These are phyloP conservation scores for Lycocerus yunnanus DNA, from an alignment of 2,888 invertebrate species.

Conservation along the genomic window DNA sequence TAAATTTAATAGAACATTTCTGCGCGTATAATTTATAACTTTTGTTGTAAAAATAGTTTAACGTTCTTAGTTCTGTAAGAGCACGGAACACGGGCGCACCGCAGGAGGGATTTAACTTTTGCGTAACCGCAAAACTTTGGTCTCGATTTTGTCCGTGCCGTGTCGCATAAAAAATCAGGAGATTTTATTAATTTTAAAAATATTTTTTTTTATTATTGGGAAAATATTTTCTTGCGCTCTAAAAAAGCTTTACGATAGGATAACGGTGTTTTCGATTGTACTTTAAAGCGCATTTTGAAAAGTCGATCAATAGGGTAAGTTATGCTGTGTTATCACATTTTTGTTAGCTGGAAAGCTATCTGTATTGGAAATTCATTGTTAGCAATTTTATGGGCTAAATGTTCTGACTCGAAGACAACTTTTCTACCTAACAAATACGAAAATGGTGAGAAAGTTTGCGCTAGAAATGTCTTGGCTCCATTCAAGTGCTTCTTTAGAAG, in stretches of 20 bases:
- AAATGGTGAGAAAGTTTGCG: neutral
- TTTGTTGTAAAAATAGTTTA: neutral
- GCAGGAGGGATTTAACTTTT: neutral
- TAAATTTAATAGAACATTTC: neutral
- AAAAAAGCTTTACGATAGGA: neutral
- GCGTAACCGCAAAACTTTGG: neutral
- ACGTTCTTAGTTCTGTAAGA: neutral
- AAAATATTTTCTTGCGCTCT: neutral
- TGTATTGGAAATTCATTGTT: conserved; percentile 1
- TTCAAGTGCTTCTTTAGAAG: neutral
- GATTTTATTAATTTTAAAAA: neutral
- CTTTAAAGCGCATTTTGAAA: neutral
- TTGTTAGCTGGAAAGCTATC: neutral
- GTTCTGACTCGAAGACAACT: neutral
- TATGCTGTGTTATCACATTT: neutral
- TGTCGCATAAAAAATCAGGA: neutral
- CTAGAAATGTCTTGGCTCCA: neutral
- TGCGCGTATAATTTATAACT: neutral
- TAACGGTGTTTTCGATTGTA: neutral
- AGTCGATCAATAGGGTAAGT: neutral
- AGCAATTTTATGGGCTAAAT: neutral
- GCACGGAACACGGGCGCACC: neutral
- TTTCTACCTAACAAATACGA: neutral
- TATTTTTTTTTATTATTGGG: neutral
- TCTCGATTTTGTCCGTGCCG: neutral